A percentile compares a stretch with the other conserved stretches of the same genome.
phyloP scores from a whole-genome alignment of 2,888 invertebrate species.

The Hypomecis atomaria region DNA sequence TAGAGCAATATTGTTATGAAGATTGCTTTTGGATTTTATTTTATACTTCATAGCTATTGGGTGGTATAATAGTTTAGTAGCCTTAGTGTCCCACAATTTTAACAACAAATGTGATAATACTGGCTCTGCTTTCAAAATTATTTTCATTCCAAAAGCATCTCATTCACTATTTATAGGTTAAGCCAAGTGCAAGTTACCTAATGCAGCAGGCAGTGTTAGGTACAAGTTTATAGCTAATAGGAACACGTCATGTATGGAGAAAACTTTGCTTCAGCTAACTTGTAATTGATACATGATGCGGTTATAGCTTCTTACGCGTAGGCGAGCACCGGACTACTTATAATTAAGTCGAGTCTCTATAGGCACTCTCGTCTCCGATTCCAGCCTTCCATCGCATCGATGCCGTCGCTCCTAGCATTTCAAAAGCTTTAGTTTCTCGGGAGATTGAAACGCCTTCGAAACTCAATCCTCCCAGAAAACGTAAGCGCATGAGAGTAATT shows the following conservation, averaged over 20 bases:
- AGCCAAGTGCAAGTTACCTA: slow-evolving; percentile 2
- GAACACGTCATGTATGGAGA: neutral
- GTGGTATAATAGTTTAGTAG: too few species aligned
- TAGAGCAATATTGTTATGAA: slow-evolving; percentile 30
- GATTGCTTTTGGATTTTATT: neutral
- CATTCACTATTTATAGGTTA: neutral
- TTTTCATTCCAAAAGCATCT: too few species aligned
- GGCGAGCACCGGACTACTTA: neutral
- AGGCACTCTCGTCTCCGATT: neutral
- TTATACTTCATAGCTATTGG: neutral
- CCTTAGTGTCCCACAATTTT: too few species aligned
- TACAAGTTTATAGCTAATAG: slow-evolving; percentile 1
- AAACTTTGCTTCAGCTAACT: neutral
- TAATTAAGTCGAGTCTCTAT: neutral
- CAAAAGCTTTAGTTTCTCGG: slow-evolving; percentile 4
- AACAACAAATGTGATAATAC: too few species aligned
- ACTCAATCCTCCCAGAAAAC: slow-evolving; percentile 8
- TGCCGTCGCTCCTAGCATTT: neutral
- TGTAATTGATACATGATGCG: neutral
- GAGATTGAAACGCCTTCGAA: slow-evolving; percentile 2
- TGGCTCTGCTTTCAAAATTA: too few species aligned
- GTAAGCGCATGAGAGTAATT: slow-evolving; percentile 10
- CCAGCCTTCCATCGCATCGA: neutral
- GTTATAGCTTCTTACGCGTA: neutral
- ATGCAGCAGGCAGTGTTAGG: neutral